Base-by-base conservation (phyloP, 2,113 vertebrate genomes). In the Aptenodytes forsteri region DNA sequence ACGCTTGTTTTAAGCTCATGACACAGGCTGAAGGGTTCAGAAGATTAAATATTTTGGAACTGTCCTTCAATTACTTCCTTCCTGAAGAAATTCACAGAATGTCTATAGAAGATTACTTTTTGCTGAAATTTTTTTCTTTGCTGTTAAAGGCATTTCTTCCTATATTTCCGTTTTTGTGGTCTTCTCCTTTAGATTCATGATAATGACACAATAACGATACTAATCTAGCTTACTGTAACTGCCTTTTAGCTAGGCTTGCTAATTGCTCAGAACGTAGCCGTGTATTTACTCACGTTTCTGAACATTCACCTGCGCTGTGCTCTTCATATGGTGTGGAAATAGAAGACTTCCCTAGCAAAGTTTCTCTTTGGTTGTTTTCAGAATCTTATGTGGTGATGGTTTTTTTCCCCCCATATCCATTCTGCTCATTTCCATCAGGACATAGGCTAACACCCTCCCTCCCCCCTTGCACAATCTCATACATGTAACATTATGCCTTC, bases 241-340 rank as follows among this genome's bases (percentile, higher is more conserved):
- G 56, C 30, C 13, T 93, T 87, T 85, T 66, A 93, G n/a, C 5
- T 47, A 76, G 42, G 36, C 38, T 62, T 64, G 11, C 32, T 40
- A 44, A 75, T 6, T 67, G 32, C 56, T 91, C 8, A 10, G 73
- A 78, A 59, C 13, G n/a, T 14, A 78, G 23, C 61, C 2, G 1
- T 29, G 6, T 38, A 46, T 76, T 58, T 59, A 66, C 2, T 47
- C n/a, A 44, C 1, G 1, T 40, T 82, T 76, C 40, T 56, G n/a
- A 90, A 47, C 18, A 50, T 38, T 62, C 12, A 65, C 26, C 11
- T 66, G 34, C 0, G 0, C 26, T 59, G n/a, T 47, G 69, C 26
- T 76, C 21, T 75, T 90, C 27, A 15, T 21, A 32, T 2, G 2
- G 16, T 42, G 38, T 50, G n/a, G 56, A 85, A 78, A 75, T 1